A percentile compares a stretch with the other conserved stretches of the same genome.
These are phyloP conservation scores for Junco hyemalis DNA, from an alignment of 2,113 vertebrate species.

Conservation along the genomic window DNA sequence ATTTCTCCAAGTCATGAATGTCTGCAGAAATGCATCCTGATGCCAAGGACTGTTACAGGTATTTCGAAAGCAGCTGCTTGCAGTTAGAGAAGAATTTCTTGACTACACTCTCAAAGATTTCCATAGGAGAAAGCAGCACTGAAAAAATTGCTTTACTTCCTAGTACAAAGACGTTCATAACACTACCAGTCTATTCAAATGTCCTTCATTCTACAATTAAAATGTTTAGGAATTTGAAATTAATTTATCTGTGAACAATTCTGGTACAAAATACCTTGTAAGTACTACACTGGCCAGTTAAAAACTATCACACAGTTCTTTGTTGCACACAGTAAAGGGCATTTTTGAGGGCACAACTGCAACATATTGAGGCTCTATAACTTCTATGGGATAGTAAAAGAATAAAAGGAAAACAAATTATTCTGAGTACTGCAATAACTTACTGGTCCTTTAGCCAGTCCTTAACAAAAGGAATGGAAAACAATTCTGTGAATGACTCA, in stretches of 20 bases:
- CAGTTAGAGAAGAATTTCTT: background rate
- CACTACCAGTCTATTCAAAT: background rate
- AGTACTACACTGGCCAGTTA: background rate
- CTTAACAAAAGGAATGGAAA: slow-evolving; percentile 87
- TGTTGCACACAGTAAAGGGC: background rate
- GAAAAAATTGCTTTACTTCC: background rate
- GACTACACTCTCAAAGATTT: background rate
- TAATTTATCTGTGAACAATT: background rate
- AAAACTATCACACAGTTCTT: background rate
- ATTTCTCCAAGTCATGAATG: background rate
- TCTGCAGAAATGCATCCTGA: background rate
- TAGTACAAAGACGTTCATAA: background rate
- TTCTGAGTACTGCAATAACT: slow-evolving; percentile 63
- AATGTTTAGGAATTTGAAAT: background rate
- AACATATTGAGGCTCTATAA: background rate
- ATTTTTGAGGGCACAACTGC: background rate
- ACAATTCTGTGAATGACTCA: slow-evolving; percentile 75
- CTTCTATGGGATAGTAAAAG: background rate
- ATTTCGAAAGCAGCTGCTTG: background rate
- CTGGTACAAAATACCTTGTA: background rate
- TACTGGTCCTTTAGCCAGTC: slow-evolving; percentile 84
- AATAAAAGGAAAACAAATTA: background rate
- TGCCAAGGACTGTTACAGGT: background rate
- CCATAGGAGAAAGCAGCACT: background rate
- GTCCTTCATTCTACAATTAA: background rate